phyloP scores from a whole-genome alignment of 2,797 vertebrate species.

The Eutrigla gurnardus region DNA sequence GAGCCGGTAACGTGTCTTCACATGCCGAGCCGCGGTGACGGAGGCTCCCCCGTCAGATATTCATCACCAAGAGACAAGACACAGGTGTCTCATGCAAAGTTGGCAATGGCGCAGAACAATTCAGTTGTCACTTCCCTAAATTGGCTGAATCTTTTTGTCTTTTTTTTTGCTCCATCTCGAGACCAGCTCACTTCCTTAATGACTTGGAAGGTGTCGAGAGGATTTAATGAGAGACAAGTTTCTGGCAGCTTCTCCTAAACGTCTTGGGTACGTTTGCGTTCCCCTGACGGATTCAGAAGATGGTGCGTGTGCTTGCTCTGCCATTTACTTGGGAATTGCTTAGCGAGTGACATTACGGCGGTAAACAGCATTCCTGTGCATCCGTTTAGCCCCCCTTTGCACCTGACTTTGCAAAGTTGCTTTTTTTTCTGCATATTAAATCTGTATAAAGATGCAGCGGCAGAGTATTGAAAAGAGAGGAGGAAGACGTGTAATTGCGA shows the following conservation, averaged over 20 bases:
- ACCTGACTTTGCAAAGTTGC: conserved; percentile 51
- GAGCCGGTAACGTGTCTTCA: not conserved
- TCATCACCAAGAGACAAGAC: conserved; percentile 47
- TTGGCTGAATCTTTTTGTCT: conserved; percentile 30
- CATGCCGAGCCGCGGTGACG: conserved; percentile 1
- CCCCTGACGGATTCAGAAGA: conserved; percentile 37
- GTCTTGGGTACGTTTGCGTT: conserved; percentile 27
- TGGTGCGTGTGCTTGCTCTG: conserved; percentile 12
- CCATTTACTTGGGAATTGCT: conserved; percentile 54
- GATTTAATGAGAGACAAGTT: conserved; percentile 64
- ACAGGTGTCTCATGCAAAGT: conserved; percentile 68
- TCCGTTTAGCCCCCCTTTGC: conserved; percentile 50
- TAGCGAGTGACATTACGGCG: conserved; percentile 55
- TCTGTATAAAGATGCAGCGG: conserved; percentile 52
- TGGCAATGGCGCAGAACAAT: conserved; percentile 51
- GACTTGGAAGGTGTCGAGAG: conserved; percentile 51
- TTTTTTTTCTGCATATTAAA: conserved; percentile 49
- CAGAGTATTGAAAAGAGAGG: conserved; percentile 36
- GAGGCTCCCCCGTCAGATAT: conserved; percentile 43
- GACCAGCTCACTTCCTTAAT: conserved; percentile 53
- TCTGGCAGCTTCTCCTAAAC: conserved; percentile 53
- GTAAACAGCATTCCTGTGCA: conserved; percentile 46
- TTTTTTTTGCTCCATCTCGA: conserved; percentile 30
- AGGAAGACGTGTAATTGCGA: conserved; percentile 42
- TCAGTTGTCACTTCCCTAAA: conserved; percentile 46